Evolutionary conservation across 2,113 vertebrate species (phyloP).

Genomic region (Myiopsitta monachus): DNA sequence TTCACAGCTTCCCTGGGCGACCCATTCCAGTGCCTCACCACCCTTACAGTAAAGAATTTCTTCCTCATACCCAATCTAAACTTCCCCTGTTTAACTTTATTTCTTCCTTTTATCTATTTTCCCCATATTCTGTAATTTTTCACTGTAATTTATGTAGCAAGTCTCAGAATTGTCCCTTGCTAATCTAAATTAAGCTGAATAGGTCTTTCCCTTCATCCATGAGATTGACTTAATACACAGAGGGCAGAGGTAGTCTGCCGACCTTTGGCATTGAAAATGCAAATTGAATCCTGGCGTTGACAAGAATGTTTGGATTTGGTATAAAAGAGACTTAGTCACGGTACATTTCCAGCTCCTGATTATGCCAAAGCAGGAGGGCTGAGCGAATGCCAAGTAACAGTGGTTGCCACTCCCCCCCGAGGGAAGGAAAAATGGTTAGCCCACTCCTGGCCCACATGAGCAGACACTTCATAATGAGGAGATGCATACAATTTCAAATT

Average conservation of each 20-base stretch:
- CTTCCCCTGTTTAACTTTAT: no score
- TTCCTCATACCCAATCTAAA: no score
- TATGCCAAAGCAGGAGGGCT: slow-evolving; percentile 47
- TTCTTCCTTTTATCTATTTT: neutral
- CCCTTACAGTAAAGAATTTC: no score
- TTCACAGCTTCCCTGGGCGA: no score
- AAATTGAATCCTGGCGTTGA: slow-evolving; percentile 30
- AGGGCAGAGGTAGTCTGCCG: neutral
- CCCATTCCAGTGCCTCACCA: no score
- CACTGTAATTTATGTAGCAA: neutral
- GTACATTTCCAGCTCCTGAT: slow-evolving; percentile 60
- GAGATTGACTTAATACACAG: slow-evolving; percentile 17
- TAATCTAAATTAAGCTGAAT: slow-evolving; percentile 29
- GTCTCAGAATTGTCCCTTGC: slow-evolving; percentile 20
- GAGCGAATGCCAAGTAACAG: slow-evolving; percentile 11
- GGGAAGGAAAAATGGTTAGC: slow-evolving; percentile 19
- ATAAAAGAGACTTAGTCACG: slow-evolving; percentile 40
- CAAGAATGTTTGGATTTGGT: slow-evolving; percentile 37
- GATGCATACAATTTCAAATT: neutral
- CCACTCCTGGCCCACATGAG: neutral
- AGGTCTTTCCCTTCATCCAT: slow-evolving; percentile 15
- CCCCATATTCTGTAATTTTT: neutral
- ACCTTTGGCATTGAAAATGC: slow-evolving; percentile 9
- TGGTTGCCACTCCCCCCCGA: neutral
- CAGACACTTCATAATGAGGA: neutral